Conservation (phyloP, 2,797 vertebrate genomes). For the Pachyuromys duprasi region DNA sequence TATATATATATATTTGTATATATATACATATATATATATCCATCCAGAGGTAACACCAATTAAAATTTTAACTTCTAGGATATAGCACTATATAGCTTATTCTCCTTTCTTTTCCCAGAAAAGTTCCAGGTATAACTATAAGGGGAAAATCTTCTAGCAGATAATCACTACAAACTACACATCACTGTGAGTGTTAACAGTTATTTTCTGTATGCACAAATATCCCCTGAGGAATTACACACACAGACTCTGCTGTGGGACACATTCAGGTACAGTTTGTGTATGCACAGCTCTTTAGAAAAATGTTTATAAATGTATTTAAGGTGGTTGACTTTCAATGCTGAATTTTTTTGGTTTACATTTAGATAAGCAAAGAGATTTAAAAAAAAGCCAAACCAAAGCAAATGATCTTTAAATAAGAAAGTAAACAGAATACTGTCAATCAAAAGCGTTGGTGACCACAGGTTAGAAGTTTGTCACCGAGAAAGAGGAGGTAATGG, state of each 20-base stretch:
- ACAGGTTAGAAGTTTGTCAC: conserved; percentile 91
- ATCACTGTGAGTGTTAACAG: conserved; percentile 52
- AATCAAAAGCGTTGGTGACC: conserved; percentile 93
- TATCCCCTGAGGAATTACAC: conserved; percentile 58
- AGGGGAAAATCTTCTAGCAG: conserved; percentile 6
- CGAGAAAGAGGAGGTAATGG: conserved; percentile 91
- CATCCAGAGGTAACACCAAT: conserved; percentile 30
- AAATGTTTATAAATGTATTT: conserved; percentile 77
- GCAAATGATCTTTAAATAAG: conserved; percentile 91
- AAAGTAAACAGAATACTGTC: conserved; percentile 93
- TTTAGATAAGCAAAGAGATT: conserved; percentile 92
- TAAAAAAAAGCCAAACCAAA: conserved; percentile 91
- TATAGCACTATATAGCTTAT: conserved; percentile 11
- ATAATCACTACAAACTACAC: not conserved
- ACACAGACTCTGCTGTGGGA: conserved; percentile 23
- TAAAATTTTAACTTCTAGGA: conserved; percentile 58
- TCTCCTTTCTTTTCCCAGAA: conserved; percentile 8
- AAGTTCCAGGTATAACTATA: not conserved
- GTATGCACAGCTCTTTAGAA: conserved; percentile 59
- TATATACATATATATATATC: too few species aligned
- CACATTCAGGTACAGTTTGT: conserved; percentile 34
- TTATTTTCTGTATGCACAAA: not conserved
- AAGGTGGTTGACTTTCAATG: conserved; percentile 89
- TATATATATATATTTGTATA: too few species aligned
- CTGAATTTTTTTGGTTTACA: conserved; percentile 87